Percentiles rank a stretch among this genome's conserved stretches.
Evolutionary conservation across 2,888 invertebrate genomes (phyloP).

Genomic region (Hydrotaea cyrtoneurina): DNA sequence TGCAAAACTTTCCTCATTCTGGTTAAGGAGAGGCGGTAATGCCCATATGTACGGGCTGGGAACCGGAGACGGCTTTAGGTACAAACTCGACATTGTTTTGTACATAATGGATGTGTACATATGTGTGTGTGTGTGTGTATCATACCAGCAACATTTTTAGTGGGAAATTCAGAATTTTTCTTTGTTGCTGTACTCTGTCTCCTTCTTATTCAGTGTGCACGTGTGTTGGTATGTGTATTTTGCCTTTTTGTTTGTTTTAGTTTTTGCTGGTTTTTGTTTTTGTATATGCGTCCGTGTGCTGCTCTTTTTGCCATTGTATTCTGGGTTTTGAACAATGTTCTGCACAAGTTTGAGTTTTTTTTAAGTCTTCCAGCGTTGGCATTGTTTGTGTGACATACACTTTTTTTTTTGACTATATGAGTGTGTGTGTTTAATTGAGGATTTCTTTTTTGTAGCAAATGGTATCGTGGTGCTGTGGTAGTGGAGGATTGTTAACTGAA

Average conservation of each 20-base stretch:
- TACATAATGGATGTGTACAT: background rate
- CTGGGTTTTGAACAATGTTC: slow-evolving; percentile 33
- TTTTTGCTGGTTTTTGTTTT: slow-evolving; percentile 5
- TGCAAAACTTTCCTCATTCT: slow-evolving; percentile 40
- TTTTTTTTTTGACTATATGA: background rate
- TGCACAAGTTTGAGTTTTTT: slow-evolving; percentile 42
- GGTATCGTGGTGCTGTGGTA: background rate
- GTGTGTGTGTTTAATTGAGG: background rate
- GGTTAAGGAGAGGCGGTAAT: background rate
- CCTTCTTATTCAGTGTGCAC: background rate
- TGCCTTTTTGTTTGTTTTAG: background rate
- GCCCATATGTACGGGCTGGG: slow-evolving; percentile 1
- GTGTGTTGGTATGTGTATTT: background rate
- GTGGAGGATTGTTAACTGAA: slow-evolving; percentile 34
- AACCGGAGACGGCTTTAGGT: slow-evolving; percentile 1
- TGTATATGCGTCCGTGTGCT: slow-evolving; percentile 31
- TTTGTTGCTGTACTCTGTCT: slow-evolving; percentile 19
- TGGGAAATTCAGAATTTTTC: slow-evolving; percentile 44
- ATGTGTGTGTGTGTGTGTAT: background rate
- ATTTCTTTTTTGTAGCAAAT: slow-evolving; percentile 2
- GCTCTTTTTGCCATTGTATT: slow-evolving; percentile 42
- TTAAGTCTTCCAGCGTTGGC: slow-evolving; percentile 41
- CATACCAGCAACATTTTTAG: slow-evolving; percentile 43
- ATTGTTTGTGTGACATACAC: slow-evolving; percentile 21
- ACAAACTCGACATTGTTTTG: slow-evolving; percentile 40